Evolutionary conservation across 2,113 vertebrate species (phyloP), one percentile per base, ranked within the genome.

Genomic region (Chionis minor): DNA sequence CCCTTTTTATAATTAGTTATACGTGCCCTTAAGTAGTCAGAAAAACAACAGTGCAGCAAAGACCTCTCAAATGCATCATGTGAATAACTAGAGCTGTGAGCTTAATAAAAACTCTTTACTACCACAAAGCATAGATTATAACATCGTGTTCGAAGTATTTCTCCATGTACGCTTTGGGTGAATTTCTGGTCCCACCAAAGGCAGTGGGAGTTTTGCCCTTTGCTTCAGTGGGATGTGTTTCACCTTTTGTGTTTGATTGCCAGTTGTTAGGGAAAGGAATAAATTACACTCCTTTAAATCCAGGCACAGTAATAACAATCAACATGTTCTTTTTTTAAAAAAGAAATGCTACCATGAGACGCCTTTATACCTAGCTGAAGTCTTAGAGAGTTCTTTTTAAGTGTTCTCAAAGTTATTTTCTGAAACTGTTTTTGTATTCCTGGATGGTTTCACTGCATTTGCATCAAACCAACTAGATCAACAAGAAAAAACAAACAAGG

Each of bases 381-480:
- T 54, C 65, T 93, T 56, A 66, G 30, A 74, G 47, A 79, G 38
- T 13, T 21, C 47, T 78, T 91, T 94, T 51, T 4, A 72, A 65
- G 28, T 10, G 9, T 62, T 80, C 63, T 83, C 32, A 63, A 97
- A 94, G 83, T 91, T 91, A 78, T 74, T 92, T 88, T 94, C 42
- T 74, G 47, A 81, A 61, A 51, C 47, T 72, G 78, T 42, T 40
- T 88, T 56, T 67, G 54, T 86, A 85, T 92, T 94, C 86, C 49
- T 2, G 14, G 61, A 83, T 62, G 63, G 59, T 87, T 94, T 74
- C 30, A 22, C 49, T 51, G 47, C 33, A 65, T 93, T 96, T 93
- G 61, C 70, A 93, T 88, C 88, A 93, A 96, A 95, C 38, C 59
- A 87, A 92, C 38, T 84, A 74, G 58, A 96, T 75, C 77, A 92